A percentile compares a stretch with the other conserved stretches of the same genome.
Evolutionary conservation across 2,113 vertebrate species (phyloP).

Genomic region (Rhabdomys dilectus): DNA sequence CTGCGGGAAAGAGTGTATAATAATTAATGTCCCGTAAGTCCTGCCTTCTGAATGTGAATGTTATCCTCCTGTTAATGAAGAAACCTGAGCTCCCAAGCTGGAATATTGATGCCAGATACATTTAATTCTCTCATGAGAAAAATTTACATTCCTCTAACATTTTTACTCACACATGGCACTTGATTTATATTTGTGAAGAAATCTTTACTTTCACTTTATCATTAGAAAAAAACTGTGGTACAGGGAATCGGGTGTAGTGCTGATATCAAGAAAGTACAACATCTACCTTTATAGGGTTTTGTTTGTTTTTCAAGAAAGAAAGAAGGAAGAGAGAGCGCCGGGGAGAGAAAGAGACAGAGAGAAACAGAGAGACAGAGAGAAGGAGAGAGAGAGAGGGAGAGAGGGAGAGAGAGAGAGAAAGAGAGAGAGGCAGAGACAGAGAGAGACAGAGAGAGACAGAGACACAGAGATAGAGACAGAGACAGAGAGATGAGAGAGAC

Average conservation of each 20-base stretch:
- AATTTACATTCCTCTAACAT: slow-evolving; percentile 33
- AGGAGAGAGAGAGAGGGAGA: no score
- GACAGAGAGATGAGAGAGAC: no score
- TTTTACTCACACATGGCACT: not conserved
- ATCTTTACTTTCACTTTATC: not conserved
- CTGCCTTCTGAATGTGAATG: slow-evolving; percentile 47
- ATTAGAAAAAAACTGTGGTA: not conserved
- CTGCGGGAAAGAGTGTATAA: slow-evolving; percentile 15
- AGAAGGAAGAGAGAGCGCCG: accelerated
- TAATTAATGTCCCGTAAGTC: slow-evolving; percentile 46
- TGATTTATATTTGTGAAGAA: slow-evolving; percentile 51
- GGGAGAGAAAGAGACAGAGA: no score
- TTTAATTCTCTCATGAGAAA: slow-evolving; percentile 32
- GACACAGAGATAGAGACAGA: no score
- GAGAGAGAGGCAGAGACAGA: no score
- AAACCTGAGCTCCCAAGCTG: not conserved
- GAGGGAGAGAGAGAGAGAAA: accelerated
- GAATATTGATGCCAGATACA: slow-evolving; percentile 9
- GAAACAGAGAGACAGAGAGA: no score
- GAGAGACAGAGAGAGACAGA: no score
- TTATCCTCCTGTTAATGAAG: slow-evolving; percentile 36
- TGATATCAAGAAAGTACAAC: not conserved
- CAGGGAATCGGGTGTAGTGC: not conserved
- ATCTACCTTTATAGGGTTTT: not conserved
- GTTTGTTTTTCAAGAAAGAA: not conserved